Conservation (phyloP, 2,797 vertebrate genomes). For the Odontamblyopus lacepedii region DNA sequence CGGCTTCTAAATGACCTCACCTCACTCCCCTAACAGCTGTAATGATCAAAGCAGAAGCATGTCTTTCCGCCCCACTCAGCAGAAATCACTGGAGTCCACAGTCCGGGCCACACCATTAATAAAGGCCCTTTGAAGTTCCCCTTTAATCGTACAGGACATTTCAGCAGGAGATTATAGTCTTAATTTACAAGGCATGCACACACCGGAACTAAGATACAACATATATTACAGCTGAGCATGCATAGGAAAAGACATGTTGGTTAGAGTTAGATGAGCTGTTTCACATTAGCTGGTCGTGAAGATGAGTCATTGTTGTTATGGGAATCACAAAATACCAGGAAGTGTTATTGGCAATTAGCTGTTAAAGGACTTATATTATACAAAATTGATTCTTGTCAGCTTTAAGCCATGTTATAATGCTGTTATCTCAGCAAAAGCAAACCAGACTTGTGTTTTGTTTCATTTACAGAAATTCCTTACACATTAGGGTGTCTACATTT, state of each 20-base stretch:
- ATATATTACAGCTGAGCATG: not conserved
- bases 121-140: constrained; percentile 53
- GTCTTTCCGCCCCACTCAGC: constrained; percentile 50
- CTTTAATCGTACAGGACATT: constrained; percentile 27
- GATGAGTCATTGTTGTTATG: not conserved
- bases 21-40: constrained; percentile 38
- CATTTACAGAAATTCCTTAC: too few relatives aligned
- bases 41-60: constrained; percentile 58
- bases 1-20: constrained; percentile 56
- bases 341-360: not conserved
- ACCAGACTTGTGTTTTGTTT: too few relatives aligned
- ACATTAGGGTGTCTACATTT: too few relatives aligned
- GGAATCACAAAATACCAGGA: not conserved
- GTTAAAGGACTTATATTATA: not conserved
- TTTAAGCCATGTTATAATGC: too few relatives aligned
- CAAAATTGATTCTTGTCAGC: too few relatives aligned
- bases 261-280: not conserved
- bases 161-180: constrained; percentile 22
- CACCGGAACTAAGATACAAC: not conserved
- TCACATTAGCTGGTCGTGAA: not conserved
- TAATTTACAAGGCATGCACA: constrained; percentile 15
- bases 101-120: constrained; percentile 53
- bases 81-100: constrained; percentile 47
- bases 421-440: too few relatives aligned
- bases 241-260: not conserved